phyloP scores from a whole-genome alignment of 1,140 invertebrate genomes.

The Drosophila pseudoobscura region DNA sequence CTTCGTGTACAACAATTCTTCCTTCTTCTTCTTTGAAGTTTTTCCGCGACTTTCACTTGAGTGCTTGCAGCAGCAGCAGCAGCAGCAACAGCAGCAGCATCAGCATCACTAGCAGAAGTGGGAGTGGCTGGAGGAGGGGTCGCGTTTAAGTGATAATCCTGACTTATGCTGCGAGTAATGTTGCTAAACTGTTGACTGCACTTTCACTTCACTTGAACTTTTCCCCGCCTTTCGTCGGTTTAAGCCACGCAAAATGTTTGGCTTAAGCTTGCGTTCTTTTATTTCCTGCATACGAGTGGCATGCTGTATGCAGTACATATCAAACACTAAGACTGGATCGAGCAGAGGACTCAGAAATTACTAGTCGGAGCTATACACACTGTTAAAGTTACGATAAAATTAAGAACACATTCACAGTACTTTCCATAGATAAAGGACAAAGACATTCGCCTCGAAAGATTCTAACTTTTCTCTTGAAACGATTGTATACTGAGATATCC shows the following conservation, averaged over 20 bases:
- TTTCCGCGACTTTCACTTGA: conserved; percentile 51
- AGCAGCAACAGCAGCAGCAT: no score
- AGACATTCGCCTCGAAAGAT: no score
- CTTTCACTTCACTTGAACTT: conserved; percentile 45
- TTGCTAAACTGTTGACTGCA: conserved; percentile 66
- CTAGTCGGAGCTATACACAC: no score
- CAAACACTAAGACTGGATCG: no score
- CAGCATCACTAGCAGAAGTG: background rate
- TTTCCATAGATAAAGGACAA: no score
- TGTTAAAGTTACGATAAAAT: no score
- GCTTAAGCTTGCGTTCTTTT: background rate
- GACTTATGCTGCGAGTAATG: conserved; percentile 75
- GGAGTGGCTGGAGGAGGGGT: conserved; percentile 7
- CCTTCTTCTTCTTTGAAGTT: conserved; percentile 42
- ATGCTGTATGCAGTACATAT: no score
- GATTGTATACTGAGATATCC: no score
- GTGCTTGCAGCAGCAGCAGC: conserved; percentile 12
- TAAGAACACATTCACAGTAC: no score
- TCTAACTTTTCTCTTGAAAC: no score
- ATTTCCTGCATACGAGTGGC: background rate
- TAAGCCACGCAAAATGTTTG: conserved; percentile 22
- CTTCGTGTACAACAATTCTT: conserved; percentile 60
- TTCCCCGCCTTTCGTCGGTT: conserved; percentile 22
- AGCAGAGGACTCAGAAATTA: no score
- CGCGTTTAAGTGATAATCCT: conserved; percentile 73